phyloP scores from a whole-genome alignment of 2,797 vertebrate genomes.

The Acomys russatus region DNA sequence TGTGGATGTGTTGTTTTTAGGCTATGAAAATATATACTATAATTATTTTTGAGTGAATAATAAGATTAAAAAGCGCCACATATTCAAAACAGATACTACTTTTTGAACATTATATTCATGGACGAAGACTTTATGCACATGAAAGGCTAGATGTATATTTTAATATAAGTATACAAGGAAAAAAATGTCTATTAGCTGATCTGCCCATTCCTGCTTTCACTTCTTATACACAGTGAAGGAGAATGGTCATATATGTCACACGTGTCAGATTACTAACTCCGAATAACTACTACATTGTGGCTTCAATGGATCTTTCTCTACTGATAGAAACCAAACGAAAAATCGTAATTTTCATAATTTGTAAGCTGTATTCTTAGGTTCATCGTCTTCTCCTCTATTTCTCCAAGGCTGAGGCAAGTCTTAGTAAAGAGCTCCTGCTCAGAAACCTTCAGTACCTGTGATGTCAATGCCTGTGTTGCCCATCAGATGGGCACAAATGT shows the following conservation, averaged over 20 bases:
- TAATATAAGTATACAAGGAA: neutral
- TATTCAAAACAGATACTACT: neutral
- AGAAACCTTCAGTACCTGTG: conserved; percentile 29
- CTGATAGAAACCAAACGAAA: neutral
- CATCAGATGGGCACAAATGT: neutral
- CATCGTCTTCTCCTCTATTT: neutral
- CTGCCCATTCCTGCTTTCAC: neutral
- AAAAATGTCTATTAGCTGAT: neutral
- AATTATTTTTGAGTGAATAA: neutral
- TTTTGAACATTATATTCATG: neutral
- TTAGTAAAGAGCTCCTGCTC: neutral
- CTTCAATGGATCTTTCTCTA: neutral
- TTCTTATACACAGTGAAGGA: neutral
- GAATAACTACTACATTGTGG: neutral
- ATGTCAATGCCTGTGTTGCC: neutral
- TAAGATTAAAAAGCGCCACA: neutral
- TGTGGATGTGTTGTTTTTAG: neutral
- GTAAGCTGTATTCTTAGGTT: neutral
- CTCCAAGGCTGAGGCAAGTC: neutral
- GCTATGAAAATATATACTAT: neutral
- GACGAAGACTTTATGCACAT: neutral
- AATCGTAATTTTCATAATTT: conserved; percentile 33
- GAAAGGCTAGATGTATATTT: neutral
- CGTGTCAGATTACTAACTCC: neutral
- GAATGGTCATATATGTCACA: neutral